phyloP scores from a whole-genome alignment of 1,140 invertebrate genomes.

The Hycleus cichorii region DNA sequence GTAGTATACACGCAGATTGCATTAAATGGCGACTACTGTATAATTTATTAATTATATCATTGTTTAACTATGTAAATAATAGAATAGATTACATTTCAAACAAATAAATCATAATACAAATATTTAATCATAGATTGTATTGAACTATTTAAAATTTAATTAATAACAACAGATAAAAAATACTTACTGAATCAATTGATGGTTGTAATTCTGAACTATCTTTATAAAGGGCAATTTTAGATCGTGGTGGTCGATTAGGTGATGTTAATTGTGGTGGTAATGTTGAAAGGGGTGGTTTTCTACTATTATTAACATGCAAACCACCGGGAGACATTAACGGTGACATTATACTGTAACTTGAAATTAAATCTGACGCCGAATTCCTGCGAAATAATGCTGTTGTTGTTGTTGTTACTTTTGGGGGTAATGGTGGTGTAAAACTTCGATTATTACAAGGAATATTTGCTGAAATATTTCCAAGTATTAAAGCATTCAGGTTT shows the following conservation, averaged over 20 bases:
- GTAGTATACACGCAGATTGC: no score
- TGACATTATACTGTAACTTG: constrained; percentile 15
- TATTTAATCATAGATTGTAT: background rate
- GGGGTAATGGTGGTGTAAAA: constrained; percentile 1
- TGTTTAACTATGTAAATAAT: no score
- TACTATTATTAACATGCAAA: constrained; percentile 9
- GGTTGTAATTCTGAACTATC: background rate
- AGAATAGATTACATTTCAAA: no score
- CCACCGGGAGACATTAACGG: constrained; percentile 6
- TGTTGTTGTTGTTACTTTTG: background rate
- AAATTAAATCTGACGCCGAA: constrained; percentile 9
- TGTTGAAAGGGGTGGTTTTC: constrained; percentile 3
- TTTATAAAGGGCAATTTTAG: no score
- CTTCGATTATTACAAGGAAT: constrained; percentile 1
- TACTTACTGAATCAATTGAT: background rate
- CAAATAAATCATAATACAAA: background rate
- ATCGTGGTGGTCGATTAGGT: constrained; percentile 3
- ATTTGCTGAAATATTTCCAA: background rate
- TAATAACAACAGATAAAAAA: background rate
- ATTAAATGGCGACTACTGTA: no score
- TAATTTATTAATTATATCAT: no score
- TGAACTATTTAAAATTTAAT: no score
- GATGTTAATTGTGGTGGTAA: constrained; percentile 5
- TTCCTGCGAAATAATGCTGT: no score
- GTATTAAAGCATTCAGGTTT: background rate